These are phyloP conservation scores for Calameuta filiformis DNA, from an alignment of 2,888 invertebrate species.

Conservation along the genomic window DNA sequence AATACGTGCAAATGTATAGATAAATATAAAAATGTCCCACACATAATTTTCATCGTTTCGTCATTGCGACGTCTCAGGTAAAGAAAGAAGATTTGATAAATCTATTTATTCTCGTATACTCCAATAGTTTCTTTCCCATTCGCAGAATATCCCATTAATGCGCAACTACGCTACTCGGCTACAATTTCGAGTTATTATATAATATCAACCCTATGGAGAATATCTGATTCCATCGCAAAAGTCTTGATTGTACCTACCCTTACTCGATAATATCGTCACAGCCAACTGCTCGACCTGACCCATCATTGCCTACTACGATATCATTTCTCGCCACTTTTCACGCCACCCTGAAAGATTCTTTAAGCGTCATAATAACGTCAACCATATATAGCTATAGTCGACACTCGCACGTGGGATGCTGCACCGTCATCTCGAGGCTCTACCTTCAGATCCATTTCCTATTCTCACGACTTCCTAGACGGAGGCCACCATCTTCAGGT, in stretches of 20 bases:
- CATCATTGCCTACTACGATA: not conserved
- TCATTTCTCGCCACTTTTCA: not conserved
- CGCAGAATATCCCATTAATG: not conserved
- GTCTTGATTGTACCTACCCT: not conserved
- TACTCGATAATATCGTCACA: not conserved
- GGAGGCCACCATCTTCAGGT: not conserved
- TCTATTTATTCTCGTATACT: not conserved
- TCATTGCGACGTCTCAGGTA: not conserved
- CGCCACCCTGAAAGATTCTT: not conserved
- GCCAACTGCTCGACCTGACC: not conserved
- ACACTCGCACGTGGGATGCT: not conserved
- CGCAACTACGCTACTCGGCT: not conserved
- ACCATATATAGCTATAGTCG: not conserved
- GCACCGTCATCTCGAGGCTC: not conserved
- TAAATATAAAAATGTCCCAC: not conserved
- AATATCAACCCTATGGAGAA: not conserved
- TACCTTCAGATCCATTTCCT: not conserved
- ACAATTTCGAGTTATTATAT: not conserved
- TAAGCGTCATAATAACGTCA: not conserved
- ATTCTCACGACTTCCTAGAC: not conserved
- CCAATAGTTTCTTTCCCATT: not conserved
- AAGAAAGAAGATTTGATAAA: not conserved
- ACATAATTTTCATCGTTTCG: not conserved
- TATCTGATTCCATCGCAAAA: not conserved
- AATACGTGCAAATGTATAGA: not conserved